phyloP scores from a whole-genome alignment of 2,888 invertebrate species.

The Pemphredon lugubris region DNA sequence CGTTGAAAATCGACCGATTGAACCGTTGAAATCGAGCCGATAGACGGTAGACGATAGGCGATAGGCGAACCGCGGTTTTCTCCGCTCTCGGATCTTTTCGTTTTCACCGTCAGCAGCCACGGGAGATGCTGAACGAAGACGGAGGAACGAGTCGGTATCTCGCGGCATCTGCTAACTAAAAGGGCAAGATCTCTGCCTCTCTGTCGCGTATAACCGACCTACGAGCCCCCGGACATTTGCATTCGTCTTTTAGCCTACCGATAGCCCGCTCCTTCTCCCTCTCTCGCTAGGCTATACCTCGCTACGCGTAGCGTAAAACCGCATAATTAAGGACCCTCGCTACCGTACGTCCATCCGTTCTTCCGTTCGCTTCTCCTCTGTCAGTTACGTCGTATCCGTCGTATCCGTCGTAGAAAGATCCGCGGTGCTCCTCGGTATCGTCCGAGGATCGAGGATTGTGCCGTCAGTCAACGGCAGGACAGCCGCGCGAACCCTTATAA shows the following conservation, averaged over 20 bases:
- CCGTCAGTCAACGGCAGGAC: conserved; percentile 76
- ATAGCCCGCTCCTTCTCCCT: conserved; percentile 4
- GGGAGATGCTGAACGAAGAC: conserved; percentile 34
- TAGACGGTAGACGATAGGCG: neutral
- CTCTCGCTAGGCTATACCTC: conserved; percentile 26
- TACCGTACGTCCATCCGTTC: conserved; percentile 61
- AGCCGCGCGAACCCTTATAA: conserved; percentile 69
- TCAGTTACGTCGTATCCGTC: conserved; percentile 58
- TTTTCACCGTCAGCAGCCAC: conserved; percentile 36
- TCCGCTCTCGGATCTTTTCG: conserved; percentile 22
- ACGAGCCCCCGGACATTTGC: conserved; percentile 71
- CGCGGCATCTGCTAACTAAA: conserved; percentile 79
- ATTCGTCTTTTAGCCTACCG: conserved; percentile 66
- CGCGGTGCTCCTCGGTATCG: conserved; percentile 55
- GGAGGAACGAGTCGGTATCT: conserved; percentile 64
- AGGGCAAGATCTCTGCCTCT: conserved; percentile 70
- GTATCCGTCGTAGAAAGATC: conserved; percentile 51
- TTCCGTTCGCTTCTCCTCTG: conserved; percentile 49
- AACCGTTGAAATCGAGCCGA: conserved; percentile 14
- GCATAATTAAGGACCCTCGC: conserved; percentile 77
- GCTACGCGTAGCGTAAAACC: conserved; percentile 71
- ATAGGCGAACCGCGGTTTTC: neutral
- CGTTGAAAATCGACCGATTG: neutral
- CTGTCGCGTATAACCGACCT: conserved; percentile 48
- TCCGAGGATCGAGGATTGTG: conserved; percentile 76